phyloP scores from a whole-genome alignment of 2,888 invertebrate genomes.

The Acrocyrtus sp. region DNA sequence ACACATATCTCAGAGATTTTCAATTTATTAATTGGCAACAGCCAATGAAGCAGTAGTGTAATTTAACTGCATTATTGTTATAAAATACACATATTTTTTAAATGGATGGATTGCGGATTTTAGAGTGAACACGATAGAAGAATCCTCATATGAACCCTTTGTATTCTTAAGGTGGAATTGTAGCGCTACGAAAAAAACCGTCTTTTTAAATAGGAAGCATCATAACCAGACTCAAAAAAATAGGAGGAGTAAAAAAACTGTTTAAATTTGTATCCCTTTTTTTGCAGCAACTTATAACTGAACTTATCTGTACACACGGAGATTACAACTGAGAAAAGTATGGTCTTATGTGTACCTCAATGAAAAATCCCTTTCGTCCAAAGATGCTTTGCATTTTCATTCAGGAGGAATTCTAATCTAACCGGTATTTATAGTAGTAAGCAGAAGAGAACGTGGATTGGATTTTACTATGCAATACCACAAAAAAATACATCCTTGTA shows the following conservation, averaged over 20 bases:
- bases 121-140: too few species aligned
- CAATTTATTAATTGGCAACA: too few species aligned
- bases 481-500: conserved; percentile 24
- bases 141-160: too few species aligned
- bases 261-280: too few species aligned
- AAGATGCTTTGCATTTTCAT: conserved; percentile 3
- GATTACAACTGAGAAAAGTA: neutral
- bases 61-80: conserved; percentile 10
- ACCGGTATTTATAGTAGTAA: conserved; percentile 18
- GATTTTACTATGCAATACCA: conserved; percentile 13
- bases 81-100: conserved; percentile 26
- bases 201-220: too few species aligned
- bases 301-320: neutral
- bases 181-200: too few species aligned
- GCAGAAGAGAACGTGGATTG: conserved; percentile 17
- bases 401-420: conserved; percentile 27
- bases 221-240: too few species aligned
- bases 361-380: neutral
- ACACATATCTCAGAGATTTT: too few species aligned
- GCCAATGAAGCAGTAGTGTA: conserved; percentile 13
- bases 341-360: neutral
- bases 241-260: too few species aligned
- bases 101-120: conserved; percentile 39
- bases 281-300: too few species aligned
- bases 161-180: too few species aligned